phyloP scores from a whole-genome alignment of 2,888 invertebrate genomes.

The Hirtodrosophila histrioides region DNA sequence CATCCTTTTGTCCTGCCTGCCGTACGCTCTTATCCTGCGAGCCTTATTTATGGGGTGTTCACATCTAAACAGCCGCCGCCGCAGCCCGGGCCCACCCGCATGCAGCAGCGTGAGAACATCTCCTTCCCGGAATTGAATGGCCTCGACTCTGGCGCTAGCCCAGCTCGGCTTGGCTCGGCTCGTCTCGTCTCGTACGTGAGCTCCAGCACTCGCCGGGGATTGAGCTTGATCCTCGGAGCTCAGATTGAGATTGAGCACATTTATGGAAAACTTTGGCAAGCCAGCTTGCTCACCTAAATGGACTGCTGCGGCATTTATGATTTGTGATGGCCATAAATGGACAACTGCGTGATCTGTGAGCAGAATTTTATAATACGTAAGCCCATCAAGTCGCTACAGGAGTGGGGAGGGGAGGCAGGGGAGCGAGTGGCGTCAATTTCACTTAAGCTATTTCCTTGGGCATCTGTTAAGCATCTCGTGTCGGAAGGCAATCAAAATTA shows the following conservation, averaged over 20 bases:
- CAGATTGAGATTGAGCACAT: conserved; percentile 57
- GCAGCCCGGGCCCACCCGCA: conserved; percentile 57
- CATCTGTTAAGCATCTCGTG: conserved; percentile 69
- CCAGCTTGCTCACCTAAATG: conserved; percentile 32
- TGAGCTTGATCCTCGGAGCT: conserved; percentile 12
- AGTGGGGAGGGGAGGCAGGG: conserved; percentile 2
- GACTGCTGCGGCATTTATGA: conserved; percentile 51
- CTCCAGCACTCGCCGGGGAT: conserved; percentile 36
- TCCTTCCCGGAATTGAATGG: conserved; percentile 56
- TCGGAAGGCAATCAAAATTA: conserved; percentile 76
- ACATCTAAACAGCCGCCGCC: conserved; percentile 43
- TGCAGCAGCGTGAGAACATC: conserved; percentile 66
- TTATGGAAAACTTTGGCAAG: conserved; percentile 46
- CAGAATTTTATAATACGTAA: conserved; percentile 22
- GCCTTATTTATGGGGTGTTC: conserved; percentile 67
- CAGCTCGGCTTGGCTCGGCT: too few species aligned
- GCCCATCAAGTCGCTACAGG: conserved; percentile 28
- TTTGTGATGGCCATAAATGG: conserved; percentile 45
- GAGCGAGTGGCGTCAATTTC: conserved; percentile 51
- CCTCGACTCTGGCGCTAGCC: conserved; percentile 22
- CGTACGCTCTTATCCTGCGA: conserved; percentile 41
- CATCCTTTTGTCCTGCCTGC: conserved; percentile 48
- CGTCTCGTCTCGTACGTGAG: conserved; percentile 47
- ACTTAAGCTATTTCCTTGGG: conserved; percentile 59
- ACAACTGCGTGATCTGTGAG: conserved; percentile 45